Base-by-base conservation (phyloP, 2,888 invertebrate genomes). In the Heliconius ismenius region DNA sequence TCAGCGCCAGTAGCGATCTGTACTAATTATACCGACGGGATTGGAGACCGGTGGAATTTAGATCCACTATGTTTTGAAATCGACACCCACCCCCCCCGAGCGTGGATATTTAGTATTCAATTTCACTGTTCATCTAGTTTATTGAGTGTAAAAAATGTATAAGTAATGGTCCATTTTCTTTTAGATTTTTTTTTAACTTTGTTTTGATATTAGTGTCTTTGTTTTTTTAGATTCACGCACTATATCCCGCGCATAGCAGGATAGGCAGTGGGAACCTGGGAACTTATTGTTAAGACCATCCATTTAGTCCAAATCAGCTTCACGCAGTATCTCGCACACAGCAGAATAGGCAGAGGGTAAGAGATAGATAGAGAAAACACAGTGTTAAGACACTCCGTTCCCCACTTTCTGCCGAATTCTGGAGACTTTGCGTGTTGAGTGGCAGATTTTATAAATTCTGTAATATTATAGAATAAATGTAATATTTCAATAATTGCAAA, bases 51-150 rank as follows among this genome's bases (percentile, higher is more conserved):
- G 70, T 62, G 77, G 78, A 80, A 81, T 80, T 73, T 58, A 73
- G 75, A 81, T 81, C 82, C 81, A 78, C 73, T 81, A 81, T 85
- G 85, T 86, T 85, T 82, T 83, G 79, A 79, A 76, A 78, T 76
- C 78, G 76, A 80, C 75, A 77, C 75, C 62, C 80, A 32, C 72
- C 73, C 63, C 62, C 72, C 24, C 60, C 21, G 73, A 43, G 36
- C 21, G 62, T 15, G 36, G 26, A 39, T 43, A 43, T 62, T 39
- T 58, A 70, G 32, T 70, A 58, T 70, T 32, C 49, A 54, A 54
- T 58, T 54, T 58, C 24, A 70, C 54, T 70, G 54, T 58, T 70
- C 28, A 58, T 70, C 54, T 32, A 58, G 32, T 54, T 24, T 58
- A 32, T 24, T 15, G 54, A 32, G 54, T 58, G 58, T 58, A 2